phyloP scores from a whole-genome alignment of 1,140 invertebrate species.

The Listronotus bonariensis region DNA sequence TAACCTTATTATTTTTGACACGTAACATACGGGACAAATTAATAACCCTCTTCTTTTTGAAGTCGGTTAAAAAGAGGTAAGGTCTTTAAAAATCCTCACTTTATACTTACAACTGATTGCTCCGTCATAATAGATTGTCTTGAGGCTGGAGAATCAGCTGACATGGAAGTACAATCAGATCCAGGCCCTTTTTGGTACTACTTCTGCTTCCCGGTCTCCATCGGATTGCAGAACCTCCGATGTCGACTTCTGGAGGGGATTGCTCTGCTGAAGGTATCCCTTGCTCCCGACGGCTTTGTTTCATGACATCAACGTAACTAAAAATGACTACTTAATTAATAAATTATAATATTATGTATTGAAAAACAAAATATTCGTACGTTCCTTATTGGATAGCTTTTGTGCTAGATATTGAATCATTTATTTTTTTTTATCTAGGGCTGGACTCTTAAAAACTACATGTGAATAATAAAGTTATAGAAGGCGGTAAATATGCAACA shows the following conservation, averaged over 20 bases:
- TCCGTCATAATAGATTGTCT: slow-evolving; percentile 53
- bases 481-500: no score
- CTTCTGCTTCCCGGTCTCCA: slow-evolving; percentile 41
- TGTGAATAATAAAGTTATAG: no score
- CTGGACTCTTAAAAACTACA: no score
- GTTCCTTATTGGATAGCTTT: no score
- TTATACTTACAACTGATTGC: slow-evolving; percentile 19
- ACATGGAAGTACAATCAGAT: slow-evolving; percentile 66
- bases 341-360: not conserved
- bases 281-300: slow-evolving; percentile 59
- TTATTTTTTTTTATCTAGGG: no score
- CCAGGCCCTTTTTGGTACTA: slow-evolving; percentile 48
- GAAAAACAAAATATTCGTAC: not conserved
- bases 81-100: no score
- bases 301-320: slow-evolving; percentile 74
- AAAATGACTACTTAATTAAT: no score
- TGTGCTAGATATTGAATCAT: no score
- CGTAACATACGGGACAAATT: no score
- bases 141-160: slow-evolving; percentile 69
- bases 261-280: slow-evolving; percentile 28
- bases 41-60: no score
- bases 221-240: slow-evolving; percentile 32
- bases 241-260: slow-evolving; percentile 16
- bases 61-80: no score
- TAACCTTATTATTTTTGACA: no score